Percentiles rank a stretch among this genome's conserved stretches.
phyloP scores from a whole-genome alignment of 2,888 invertebrate species.

The Eudemis profundana region DNA sequence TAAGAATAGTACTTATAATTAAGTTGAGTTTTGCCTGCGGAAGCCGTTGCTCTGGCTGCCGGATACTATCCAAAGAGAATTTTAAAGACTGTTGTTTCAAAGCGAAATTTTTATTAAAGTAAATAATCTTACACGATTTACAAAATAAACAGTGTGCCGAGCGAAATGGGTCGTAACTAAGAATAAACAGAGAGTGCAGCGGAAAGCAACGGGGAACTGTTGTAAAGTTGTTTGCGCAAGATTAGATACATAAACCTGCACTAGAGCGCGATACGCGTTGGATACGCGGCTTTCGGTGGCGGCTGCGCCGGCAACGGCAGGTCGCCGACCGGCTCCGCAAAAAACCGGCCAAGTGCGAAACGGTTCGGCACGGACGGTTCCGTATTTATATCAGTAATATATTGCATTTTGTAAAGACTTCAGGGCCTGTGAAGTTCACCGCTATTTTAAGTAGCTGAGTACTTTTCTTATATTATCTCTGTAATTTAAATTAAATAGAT shows the following conservation, averaged over 20 bases:
- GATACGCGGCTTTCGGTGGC: slow-evolving; percentile 53
- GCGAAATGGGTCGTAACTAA: slow-evolving; percentile 69
- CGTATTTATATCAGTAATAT: not conserved
- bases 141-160: slow-evolving; percentile 60
- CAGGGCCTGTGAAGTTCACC: no score
- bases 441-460: no score
- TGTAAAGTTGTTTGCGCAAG: slow-evolving; percentile 66
- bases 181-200: slow-evolving; percentile 68
- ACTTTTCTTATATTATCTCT: no score
- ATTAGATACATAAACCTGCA: slow-evolving; percentile 71
- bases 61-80: slow-evolving; percentile 11
- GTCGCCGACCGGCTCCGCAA: slow-evolving; percentile 29
- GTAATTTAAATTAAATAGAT: no score
- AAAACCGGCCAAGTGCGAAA: slow-evolving; percentile 1
- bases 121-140: slow-evolving; percentile 59
- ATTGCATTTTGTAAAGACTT: slow-evolving; percentile 44
- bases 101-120: slow-evolving; percentile 49
- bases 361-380: slow-evolving; percentile 11
- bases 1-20: not conserved
- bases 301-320: slow-evolving; percentile 38
- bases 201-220: slow-evolving; percentile 54
- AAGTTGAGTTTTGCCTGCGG: slow-evolving; percentile 1
- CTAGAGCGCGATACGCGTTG: slow-evolving; percentile 56
- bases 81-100: slow-evolving; percentile 16
- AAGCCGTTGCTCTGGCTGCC: slow-evolving; percentile 2